A percentile compares a stretch with the other conserved stretches of the same genome.
Conservation (phyloP, 2,888 invertebrate species). For the Scaptomyza caliginosa region DNA sequence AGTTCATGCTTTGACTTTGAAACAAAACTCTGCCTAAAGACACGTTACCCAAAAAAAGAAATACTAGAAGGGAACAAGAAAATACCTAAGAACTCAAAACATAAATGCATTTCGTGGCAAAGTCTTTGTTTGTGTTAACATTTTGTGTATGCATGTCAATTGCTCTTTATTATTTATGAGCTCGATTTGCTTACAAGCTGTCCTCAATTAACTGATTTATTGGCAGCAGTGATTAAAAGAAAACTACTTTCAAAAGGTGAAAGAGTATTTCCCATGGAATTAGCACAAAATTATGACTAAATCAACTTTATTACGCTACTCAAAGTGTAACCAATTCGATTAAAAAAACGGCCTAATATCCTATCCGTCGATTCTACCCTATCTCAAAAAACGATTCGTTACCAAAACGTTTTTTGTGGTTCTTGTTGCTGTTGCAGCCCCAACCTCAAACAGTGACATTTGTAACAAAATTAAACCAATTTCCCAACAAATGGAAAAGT, state of each 20-base stretch:
- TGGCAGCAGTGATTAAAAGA: neutral
- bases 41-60: conserved; percentile 47
- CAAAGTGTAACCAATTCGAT: conserved; percentile 23
- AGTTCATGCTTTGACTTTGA: conserved; percentile 38
- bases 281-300: neutral
- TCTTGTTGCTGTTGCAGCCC: conserved; percentile 1
- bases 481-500: conserved; percentile 32
- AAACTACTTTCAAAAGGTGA: neutral
- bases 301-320: conserved; percentile 23
- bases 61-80: no score
- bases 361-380: neutral
- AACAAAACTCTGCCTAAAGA: conserved; percentile 44
- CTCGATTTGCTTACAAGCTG: conserved; percentile 60
- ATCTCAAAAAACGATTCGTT: conserved; percentile 25
- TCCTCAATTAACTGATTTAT: conserved; percentile 75
- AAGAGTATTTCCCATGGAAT: neutral
- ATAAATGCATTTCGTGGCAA: conserved; percentile 55
- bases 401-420: conserved; percentile 35
- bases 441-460: conserved; percentile 47
- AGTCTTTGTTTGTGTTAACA: no score
- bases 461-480: conserved; percentile 65
- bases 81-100: conserved; percentile 17
- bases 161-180: conserved; percentile 70
- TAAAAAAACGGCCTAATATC: neutral
- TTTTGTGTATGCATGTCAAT: conserved; percentile 53